Evolutionary conservation across 2,797 vertebrate genomes (phyloP).

Genomic region (Enteromius fasciolatus): DNA sequence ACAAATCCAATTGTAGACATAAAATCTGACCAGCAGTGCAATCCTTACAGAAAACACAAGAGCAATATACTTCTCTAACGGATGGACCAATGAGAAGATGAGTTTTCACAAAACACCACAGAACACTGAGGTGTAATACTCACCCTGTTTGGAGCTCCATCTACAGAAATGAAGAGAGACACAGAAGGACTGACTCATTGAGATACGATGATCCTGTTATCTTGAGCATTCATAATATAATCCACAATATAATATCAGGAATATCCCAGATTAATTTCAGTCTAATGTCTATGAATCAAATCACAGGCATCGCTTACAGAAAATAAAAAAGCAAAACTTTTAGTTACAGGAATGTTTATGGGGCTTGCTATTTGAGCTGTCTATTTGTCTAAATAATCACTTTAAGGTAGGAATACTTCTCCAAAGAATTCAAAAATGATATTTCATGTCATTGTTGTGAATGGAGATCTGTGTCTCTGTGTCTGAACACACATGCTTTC

Average conservation of each 20-base stretch:
- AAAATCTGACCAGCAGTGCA: background rate
- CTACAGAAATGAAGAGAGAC: constrained; percentile 57
- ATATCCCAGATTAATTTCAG: constrained; percentile 8
- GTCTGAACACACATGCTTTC: too few species aligned
- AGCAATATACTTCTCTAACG: background rate
- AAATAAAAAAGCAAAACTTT: background rate
- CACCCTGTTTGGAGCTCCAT: constrained; percentile 63
- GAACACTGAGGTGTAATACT: constrained; percentile 55
- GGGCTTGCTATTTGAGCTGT: too few species aligned
- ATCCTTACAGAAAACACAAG: constrained; percentile 4
- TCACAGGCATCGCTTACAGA: background rate
- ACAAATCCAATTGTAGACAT: background rate
- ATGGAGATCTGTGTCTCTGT: too few species aligned
- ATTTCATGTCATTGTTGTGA: too few species aligned
- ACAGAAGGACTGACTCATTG: background rate
- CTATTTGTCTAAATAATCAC: too few species aligned
- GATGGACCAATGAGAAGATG: background rate
- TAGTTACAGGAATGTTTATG: background rate
- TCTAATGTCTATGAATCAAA: background rate
- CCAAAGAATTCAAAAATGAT: too few species aligned
- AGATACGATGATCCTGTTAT: background rate
- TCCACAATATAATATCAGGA: background rate
- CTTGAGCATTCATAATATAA: too few species aligned
- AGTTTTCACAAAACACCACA: constrained; percentile 37
- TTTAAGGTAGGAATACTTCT: too few species aligned